Evolutionary conservation across 2,113 vertebrate genomes (phyloP).

Genomic region (Trogon melanurus): DNA sequence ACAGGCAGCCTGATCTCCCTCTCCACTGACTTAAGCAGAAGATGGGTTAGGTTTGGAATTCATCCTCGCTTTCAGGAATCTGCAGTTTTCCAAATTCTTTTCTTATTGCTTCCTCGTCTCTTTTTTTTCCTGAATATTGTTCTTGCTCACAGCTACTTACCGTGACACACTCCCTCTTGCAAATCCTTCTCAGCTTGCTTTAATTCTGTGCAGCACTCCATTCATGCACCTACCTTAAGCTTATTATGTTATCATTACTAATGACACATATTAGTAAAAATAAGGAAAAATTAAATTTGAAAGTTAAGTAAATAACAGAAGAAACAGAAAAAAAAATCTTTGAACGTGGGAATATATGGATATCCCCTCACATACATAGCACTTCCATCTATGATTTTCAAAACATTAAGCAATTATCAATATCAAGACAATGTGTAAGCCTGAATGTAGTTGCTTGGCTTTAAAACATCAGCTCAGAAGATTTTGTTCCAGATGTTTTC

Average conservation of each 20-base stretch:
- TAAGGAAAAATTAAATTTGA: background rate
- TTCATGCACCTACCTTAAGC: background rate
- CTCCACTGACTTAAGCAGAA: background rate
- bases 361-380: background rate
- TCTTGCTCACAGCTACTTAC: background rate
- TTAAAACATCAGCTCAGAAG: background rate
- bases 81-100: background rate
- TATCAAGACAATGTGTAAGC: background rate
- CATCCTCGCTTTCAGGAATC: background rate
- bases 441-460: background rate
- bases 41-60: background rate
- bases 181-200: background rate
- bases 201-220: background rate
- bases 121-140: background rate
- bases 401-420: background rate
- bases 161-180: accelerated
- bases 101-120: background rate
- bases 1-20: background rate
- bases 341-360: background rate
- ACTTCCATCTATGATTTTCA: background rate
- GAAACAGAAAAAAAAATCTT: background rate
- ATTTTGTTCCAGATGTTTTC: background rate
- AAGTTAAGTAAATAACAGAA: background rate
- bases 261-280: background rate
- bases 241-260: background rate